Evolutionary conservation across 2,888 invertebrate genomes (phyloP), one percentile per base, ranked within the genome.

Genomic region (Meteorus cinctellus): DNA sequence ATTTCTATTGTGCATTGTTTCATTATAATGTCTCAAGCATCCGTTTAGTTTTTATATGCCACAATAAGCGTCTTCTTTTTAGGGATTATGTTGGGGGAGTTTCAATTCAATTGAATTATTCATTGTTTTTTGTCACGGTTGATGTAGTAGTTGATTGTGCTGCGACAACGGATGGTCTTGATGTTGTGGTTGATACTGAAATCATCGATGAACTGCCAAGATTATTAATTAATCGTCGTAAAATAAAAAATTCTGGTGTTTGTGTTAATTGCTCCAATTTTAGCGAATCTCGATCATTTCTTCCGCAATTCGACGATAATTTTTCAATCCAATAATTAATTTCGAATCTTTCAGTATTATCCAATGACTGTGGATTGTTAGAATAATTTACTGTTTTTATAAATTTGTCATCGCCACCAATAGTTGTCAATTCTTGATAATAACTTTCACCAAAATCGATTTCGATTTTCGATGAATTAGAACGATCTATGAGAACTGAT

Each of bases 391-490:
- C 5, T 51, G 24, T 27, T 66, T 36, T 16, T 45, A 63, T 62
- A 41, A 74, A 72, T 16, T 74, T 70, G n/a, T 65, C 51, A 45
- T 24, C 65, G 4, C 27, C 59, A n/a, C 66, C 70, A 10, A 24
- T 60, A 19, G 55, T 10, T 59, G 60, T 24, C 16, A 75, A 77
- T 72, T 78, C 76, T 14, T 60, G 29, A 19, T 79, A 70, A 76
- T 81, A 80, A 41, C 36, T 51, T 1, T 77, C 77, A 6, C 80
- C 80, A 19, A 75, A 81, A 68, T 81, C 81, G 2, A 80, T 63
- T 27, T 79, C 80, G 4, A 16, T 70, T 2, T 74, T 78, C 14
- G 77, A 29, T 24, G 29, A 48, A 27, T 72, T 68, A 68, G 72
- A 31, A 29, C 48, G 68, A 10, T 72, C 36, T 24, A 68, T 48